Conservation (phyloP, 2,113 vertebrate species). For the Cygnus buccinator region DNA sequence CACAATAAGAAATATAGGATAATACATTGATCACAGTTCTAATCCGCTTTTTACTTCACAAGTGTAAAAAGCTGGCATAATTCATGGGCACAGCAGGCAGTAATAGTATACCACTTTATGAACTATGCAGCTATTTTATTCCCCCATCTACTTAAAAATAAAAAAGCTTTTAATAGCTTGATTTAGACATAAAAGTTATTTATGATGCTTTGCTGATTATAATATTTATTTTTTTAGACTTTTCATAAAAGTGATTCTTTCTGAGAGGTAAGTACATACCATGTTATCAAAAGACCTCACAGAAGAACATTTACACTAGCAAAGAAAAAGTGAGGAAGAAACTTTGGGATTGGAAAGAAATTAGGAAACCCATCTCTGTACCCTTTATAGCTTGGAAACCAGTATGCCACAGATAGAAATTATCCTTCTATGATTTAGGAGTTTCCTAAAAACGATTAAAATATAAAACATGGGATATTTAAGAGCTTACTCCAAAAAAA, state of each 20-base stretch:
- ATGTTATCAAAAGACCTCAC: constrained; percentile 14
- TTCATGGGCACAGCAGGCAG: constrained; percentile 83
- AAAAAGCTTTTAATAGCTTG: constrained; percentile 85
- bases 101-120: constrained; percentile 82
- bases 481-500: constrained; percentile 50
- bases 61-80: constrained; percentile 83
- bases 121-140: constrained; percentile 84
- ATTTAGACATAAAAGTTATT: constrained; percentile 84
- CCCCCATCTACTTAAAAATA: constrained; percentile 84
- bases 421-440: neutral
- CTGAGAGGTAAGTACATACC: constrained; percentile 55
- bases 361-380: constrained; percentile 3
- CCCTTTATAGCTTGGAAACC: neutral
- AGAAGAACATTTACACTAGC: neutral
- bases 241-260: constrained; percentile 70
- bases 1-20: constrained; percentile 83
- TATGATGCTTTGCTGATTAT: constrained; percentile 80
- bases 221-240: constrained; percentile 80
- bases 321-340: constrained; percentile 14
- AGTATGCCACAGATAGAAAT: neutral
- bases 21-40: constrained; percentile 83
- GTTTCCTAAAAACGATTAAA: constrained; percentile 34
- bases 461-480: constrained; percentile 62
- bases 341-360: constrained; percentile 1
- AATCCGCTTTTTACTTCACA: constrained; percentile 80